Conservation (phyloP, 2,888 invertebrate genomes). For the Parnassius smintheus region DNA sequence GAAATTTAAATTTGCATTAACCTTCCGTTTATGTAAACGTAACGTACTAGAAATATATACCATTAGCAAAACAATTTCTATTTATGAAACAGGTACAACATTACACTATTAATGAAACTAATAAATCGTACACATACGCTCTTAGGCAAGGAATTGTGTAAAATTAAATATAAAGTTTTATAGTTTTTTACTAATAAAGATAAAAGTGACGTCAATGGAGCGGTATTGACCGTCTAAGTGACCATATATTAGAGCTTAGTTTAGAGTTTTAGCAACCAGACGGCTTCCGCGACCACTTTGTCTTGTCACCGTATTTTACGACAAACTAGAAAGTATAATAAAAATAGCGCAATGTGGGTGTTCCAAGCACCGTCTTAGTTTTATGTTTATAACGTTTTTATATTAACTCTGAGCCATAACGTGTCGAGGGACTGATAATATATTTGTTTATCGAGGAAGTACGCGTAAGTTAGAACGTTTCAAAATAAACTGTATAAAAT, state of each 20-base stretch:
- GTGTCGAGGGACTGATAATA: slow-evolving; percentile 31
- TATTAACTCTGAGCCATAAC: slow-evolving; percentile 49
- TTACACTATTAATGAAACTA: background rate
- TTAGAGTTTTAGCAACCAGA: slow-evolving; percentile 45
- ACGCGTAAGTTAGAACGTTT: slow-evolving; percentile 11
- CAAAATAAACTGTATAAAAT: slow-evolving; percentile 20
- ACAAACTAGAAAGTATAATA: slow-evolving; percentile 44
- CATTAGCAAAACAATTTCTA: background rate
- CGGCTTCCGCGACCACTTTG: slow-evolving; percentile 42
- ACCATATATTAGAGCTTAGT: slow-evolving; percentile 31
- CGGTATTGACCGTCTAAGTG: slow-evolving; percentile 26
- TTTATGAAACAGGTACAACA: background rate
- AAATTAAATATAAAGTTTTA: slow-evolving; percentile 14
- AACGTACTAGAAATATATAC: no score
- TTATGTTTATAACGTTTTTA: slow-evolving; percentile 60
- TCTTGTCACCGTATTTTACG: slow-evolving; percentile 32
- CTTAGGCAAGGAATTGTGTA: slow-evolving; percentile 4
- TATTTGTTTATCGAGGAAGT: slow-evolving; percentile 31
- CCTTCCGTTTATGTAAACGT: no score
- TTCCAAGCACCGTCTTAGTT: slow-evolving; percentile 54
- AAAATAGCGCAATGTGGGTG: slow-evolving; percentile 58
- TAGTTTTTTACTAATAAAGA: slow-evolving; percentile 17
- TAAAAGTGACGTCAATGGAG: slow-evolving; percentile 7
- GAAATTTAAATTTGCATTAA: no score
- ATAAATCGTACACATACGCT: slow-evolving; percentile 1